These are phyloP conservation scores for Lates calcarifer DNA, from an alignment of 2,113 vertebrate genomes.

Conservation along the genomic window DNA sequence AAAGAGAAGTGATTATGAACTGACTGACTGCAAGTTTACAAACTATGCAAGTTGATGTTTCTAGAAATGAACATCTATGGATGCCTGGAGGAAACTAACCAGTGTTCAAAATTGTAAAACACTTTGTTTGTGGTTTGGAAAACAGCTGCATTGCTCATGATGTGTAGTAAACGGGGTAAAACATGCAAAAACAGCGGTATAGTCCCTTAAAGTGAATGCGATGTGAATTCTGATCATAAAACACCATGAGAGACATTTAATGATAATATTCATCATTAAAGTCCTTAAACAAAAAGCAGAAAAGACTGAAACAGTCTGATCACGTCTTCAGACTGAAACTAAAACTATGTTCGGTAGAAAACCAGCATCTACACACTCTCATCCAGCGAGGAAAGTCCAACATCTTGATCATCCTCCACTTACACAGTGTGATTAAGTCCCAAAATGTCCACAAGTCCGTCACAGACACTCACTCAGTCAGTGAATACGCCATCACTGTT, in stretches of 20 bases:
- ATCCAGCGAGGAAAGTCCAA: slow-evolving; percentile 12
- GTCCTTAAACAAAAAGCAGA: slow-evolving; percentile 15
- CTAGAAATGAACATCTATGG: background rate
- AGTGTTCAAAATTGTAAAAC: no score
- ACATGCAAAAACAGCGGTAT: background rate
- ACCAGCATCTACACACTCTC: slow-evolving; percentile 68
- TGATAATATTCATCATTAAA: background rate
- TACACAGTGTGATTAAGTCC: background rate
- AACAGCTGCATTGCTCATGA: background rate
- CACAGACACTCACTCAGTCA: background rate
- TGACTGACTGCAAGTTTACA: background rate
- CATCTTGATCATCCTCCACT: background rate
- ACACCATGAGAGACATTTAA: background rate
- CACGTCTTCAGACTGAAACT: background rate
- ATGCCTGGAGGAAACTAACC: no score
- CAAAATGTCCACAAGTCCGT: background rate
- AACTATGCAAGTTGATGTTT: background rate
- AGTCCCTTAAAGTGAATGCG: slow-evolving; percentile 10
- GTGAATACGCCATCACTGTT: slow-evolving; percentile 22
- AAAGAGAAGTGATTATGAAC: no score
- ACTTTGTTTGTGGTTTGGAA: no score
- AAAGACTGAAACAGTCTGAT: background rate
- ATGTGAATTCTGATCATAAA: background rate
- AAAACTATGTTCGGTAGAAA: slow-evolving; percentile 56
- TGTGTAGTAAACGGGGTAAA: background rate